These are phyloP conservation scores for Pelecanoides urinatrix DNA, from an alignment of 2,113 vertebrate genomes.

Conservation along the genomic window DNA sequence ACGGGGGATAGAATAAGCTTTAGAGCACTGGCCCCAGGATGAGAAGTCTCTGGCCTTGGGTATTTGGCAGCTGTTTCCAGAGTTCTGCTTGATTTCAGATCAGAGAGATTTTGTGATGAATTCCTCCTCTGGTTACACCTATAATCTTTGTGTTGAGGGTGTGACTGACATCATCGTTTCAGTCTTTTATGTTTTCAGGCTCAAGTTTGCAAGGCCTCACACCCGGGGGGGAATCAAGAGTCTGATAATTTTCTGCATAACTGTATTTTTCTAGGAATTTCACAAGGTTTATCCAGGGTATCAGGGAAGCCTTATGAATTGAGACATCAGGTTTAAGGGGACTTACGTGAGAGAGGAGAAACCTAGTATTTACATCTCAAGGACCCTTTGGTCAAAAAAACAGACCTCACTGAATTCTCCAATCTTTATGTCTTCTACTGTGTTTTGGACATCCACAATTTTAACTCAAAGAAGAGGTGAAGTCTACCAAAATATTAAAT, in stretches of 20 bases:
- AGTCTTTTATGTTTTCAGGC: conserved; percentile 23
- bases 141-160: conserved; percentile 25
- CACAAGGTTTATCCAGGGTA: not conserved
- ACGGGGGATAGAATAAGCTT: not conserved
- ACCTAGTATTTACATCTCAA: not conserved
- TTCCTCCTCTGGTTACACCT: conserved; percentile 48
- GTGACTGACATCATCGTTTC: conserved; percentile 25
- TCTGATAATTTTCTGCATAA: not conserved
- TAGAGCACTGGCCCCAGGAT: not conserved
- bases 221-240: not conserved
- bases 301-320: not conserved
- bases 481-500: not conserved
- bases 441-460: not conserved
- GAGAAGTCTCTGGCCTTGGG: not conserved
- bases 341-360: not conserved
- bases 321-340: not conserved
- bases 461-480: not conserved
- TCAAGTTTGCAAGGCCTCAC: not conserved
- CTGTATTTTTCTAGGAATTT: not conserved
- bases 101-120: conserved; percentile 2
- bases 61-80: conserved; percentile 21
- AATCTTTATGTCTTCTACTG: not conserved
- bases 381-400: not conserved
- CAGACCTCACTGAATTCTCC: not conserved
- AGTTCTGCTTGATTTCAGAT: conserved; percentile 46